Conservation (phyloP, 2,888 invertebrate species). For the Acanthopleura granulata region DNA sequence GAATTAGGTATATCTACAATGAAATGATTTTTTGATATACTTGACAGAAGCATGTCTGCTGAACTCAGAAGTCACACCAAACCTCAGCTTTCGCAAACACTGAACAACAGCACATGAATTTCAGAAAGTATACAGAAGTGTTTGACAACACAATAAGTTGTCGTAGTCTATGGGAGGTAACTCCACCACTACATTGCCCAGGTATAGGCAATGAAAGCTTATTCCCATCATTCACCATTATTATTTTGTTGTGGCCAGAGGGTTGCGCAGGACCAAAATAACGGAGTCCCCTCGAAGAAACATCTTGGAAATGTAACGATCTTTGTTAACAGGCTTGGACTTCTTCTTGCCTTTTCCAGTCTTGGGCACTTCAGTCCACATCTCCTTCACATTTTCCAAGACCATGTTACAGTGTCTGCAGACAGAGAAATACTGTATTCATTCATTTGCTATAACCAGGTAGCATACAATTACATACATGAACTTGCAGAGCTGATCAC, state of each 20-base stretch:
- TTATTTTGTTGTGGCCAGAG: conserved; percentile 77
- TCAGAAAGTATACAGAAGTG: not conserved
- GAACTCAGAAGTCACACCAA: no score
- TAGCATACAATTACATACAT: no score
- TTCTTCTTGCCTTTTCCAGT: conserved; percentile 91
- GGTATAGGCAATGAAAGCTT: not conserved
- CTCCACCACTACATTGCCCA: not conserved
- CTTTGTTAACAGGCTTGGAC: conserved; percentile 75
- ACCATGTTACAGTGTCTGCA: conserved; percentile 97
- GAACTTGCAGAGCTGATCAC: no score
- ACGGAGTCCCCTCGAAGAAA: conserved; percentile 99
- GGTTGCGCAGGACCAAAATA: conserved; percentile 95
- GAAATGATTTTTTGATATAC: no score
- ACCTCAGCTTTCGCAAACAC: no score
- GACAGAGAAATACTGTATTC: not conserved
- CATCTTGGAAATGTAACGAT: conserved; percentile 98
- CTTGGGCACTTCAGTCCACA: conserved; percentile 99
- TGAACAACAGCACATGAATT: no score
- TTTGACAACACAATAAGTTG: not conserved
- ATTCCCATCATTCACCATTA: not conserved
- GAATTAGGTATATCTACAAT: no score
- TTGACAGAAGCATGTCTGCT: no score
- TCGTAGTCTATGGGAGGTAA: not conserved
- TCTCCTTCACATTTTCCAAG: conserved; percentile 98
- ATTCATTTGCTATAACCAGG: no score